A percentile compares a stretch with the other conserved stretches of the same genome.
Conservation (phyloP, 2,888 invertebrate species). For the Platycnemis pennipes region DNA sequence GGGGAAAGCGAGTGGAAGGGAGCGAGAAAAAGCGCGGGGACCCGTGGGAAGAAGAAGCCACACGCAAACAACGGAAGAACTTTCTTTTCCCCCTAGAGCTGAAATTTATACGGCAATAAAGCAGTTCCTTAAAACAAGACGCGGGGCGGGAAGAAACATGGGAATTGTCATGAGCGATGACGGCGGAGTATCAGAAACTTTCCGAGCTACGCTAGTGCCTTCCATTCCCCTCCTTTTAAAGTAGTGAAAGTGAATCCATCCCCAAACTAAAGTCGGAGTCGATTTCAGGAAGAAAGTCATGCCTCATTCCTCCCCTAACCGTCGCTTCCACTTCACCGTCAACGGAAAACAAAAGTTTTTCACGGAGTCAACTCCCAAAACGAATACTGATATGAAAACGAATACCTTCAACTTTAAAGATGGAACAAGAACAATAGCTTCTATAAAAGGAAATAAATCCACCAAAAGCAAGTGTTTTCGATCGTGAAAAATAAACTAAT, state of each 20-base stretch:
- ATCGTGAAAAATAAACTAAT: no score
- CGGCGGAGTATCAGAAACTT: slow-evolving; percentile 29
- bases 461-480: no score
- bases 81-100: slow-evolving; percentile 40
- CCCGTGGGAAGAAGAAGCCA: neutral
- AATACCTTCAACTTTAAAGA: neutral
- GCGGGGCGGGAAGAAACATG: slow-evolving; percentile 46
- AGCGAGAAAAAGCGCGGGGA: neutral
- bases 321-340: neutral
- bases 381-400: neutral
- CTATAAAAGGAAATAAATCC: no score
- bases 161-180: slow-evolving; percentile 36
- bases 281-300: neutral
- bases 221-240: neutral
- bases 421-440: no score
- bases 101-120: slow-evolving; percentile 62
- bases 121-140: slow-evolving; percentile 37
- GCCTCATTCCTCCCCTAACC: neutral
- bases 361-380: neutral
- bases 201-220: neutral
- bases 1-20: neutral
- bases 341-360: neutral
- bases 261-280: neutral
- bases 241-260: slow-evolving; percentile 48
- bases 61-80: slow-evolving; percentile 53